These are phyloP conservation scores for Chrysina gloriosa DNA, from an alignment of 2,888 invertebrate genomes.

Conservation along the genomic window DNA sequence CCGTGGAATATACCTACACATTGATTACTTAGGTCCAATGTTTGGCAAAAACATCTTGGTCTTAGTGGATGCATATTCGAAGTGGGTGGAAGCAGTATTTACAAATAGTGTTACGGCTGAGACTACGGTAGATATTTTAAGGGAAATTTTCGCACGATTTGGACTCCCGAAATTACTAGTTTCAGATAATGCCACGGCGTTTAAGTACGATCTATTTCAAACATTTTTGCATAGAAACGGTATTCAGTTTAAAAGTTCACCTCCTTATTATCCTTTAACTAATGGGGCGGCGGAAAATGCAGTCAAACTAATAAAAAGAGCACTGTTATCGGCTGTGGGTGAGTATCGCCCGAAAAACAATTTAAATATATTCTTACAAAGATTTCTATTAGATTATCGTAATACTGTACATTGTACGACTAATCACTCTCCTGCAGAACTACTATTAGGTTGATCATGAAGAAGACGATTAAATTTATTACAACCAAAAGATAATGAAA, in stretches of 20 bases:
- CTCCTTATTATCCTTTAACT: constrained; percentile 40
- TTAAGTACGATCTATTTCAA: too few relatives aligned
- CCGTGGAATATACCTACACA: too few relatives aligned
- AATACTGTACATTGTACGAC: constrained; percentile 41
- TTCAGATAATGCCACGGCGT: constrained; percentile 53
- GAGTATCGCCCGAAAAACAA: constrained; percentile 4
- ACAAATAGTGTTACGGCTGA: constrained; percentile 44
- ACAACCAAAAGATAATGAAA: background rate
- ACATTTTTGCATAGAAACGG: constrained; percentile 21
- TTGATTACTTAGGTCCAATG: constrained; percentile 51
- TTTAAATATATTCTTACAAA: constrained; percentile 25
- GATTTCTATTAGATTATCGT: constrained; percentile 44
- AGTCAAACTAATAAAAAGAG: constrained; percentile 44
- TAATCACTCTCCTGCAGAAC: constrained; percentile 21
- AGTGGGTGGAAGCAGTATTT: constrained; percentile 46
- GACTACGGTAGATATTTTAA: constrained; percentile 43
- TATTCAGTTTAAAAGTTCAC: constrained; percentile 37
- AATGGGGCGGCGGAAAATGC: constrained; percentile 48
- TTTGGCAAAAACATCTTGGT: constrained; percentile 47
- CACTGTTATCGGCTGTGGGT: constrained; percentile 37
- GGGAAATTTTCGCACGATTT: constrained; percentile 49
- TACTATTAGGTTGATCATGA: constrained; percentile 40
- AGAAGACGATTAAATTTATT: constrained; percentile 21
- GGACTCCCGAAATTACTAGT: constrained; percentile 52
- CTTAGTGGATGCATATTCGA: constrained; percentile 48